Evolutionary conservation across 2,113 vertebrate species (phyloP), one percentile per base, ranked within the genome.

Genomic region (Zapus hudsonius): DNA sequence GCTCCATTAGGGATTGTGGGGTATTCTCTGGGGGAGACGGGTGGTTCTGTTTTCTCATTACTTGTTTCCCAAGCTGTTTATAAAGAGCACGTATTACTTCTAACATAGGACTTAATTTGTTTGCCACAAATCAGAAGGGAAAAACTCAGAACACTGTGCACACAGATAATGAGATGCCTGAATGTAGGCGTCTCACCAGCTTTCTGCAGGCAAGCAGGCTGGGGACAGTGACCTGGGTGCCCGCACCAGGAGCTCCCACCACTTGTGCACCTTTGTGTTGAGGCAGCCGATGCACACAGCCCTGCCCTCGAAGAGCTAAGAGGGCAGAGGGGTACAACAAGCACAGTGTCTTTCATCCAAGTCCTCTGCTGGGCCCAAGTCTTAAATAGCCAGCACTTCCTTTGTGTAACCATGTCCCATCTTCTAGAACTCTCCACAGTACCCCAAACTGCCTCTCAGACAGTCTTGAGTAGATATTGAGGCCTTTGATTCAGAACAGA

Each of bases 51-150:
- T 64, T 74, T 69, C 73, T 38, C 0, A 13, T 47, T 4, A 36
- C 82, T 47, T 87, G 69, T 85, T 96, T 89, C 36, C 83, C 79
- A 74, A 52, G 59, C 66, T 66, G 82, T 85, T 88, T 64, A 70
- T 33, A 79, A 33, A 82, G 75, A 66, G 23, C 55, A 31, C 25
- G 0, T 4, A 52, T 23, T 13, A 29, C 47, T 64, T 59, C 27
- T 0, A 55, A 7, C 22, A 17, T 8, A 70, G 47, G 52, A 84
- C 59, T 31, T 2, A n/a, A 42, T 72, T 92, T 91, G 52, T 36
- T 74, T 36, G 72, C 29, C 67, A 64, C 25, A 89, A 23, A 42
- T 8, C 0, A 6, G 87, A 64, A 92, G 47, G 73, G 44, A 91
- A 69, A 94, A 36, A 36, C 63, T 4, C 72, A 84, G 7, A 3